Conservation (phyloP, 2,888 invertebrate genomes). For the Ecliptopera silaceata region DNA sequence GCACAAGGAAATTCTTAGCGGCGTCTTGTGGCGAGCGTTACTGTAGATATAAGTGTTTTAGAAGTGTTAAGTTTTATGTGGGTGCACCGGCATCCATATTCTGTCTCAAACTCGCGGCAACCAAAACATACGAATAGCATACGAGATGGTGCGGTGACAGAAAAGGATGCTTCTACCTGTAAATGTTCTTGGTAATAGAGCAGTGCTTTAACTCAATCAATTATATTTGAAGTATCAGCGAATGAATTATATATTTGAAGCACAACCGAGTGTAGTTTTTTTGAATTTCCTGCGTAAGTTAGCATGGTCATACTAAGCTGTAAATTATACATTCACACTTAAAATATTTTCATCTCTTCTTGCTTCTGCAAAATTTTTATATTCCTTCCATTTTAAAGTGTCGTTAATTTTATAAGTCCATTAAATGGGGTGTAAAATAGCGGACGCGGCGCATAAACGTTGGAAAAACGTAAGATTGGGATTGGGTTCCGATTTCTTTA, state of each 20-base stretch:
- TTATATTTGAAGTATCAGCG: too few relatives aligned
- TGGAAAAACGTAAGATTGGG: slow-evolving; percentile 12
- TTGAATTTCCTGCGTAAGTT: not conserved
- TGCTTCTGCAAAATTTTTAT: slow-evolving; percentile 19
- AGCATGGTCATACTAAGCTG: slow-evolving; percentile 3
- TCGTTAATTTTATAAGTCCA: slow-evolving; percentile 30
- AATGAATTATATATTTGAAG: not conserved
- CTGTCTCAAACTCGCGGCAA: too few relatives aligned
- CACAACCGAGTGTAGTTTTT: not conserved
- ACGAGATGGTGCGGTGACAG: too few relatives aligned
- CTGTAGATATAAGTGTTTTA: too few relatives aligned
- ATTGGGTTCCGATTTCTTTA: slow-evolving; percentile 4
- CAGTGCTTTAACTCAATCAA: too few relatives aligned
- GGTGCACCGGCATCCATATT: too few relatives aligned
- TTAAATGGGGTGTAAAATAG: slow-evolving; percentile 28
- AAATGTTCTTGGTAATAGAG: too few relatives aligned
- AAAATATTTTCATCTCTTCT: slow-evolving; percentile 23
- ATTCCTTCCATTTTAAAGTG: slow-evolving; percentile 28
- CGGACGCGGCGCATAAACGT: slow-evolving; percentile 11
- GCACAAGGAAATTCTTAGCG: not conserved
- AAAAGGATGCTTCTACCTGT: too few relatives aligned
- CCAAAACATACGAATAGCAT: too few relatives aligned
- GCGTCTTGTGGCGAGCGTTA: not conserved
- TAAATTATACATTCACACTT: slow-evolving; percentile 17
- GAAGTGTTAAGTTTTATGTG: too few relatives aligned